Base-by-base conservation (phyloP, 2,113 vertebrate species). In the Plestiodon gilberti region DNA sequence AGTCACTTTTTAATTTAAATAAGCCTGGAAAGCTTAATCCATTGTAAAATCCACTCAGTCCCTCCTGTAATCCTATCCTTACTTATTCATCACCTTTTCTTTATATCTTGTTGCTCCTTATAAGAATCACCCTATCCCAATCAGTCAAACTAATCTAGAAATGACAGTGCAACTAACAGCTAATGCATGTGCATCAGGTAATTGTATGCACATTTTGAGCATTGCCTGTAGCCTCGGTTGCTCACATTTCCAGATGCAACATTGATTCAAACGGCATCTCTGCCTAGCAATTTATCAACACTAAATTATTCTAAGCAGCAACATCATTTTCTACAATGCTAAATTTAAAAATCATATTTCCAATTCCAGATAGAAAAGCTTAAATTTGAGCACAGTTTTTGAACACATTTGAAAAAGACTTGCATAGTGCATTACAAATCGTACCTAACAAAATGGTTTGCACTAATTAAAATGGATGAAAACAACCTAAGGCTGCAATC, bases 11-110 rank as follows among this genome's bases (percentile, higher is more conserved):
- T 35, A 40, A 28, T 83, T 43, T 7, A 28, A 0, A 1, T 52
- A 57, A 67, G 65, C 69, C 86, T 52, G 18, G 4, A 11, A 82
- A 82, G 14, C 30, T 64, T 15, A 67, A 75, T 17, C 25, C 6
- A 83, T 1, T 18, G 35, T 77, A 57, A 83, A 77, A 2, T 20
- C 8, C 3, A 77, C 10, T 65, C 18, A 28, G 0, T 61, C 25
- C n/a, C 81, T 85, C 1, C 1, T 73, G 20, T 87, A 52, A 43
- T 81, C 65, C n/a, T 87, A 11, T 88, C 67, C 64, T 85, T 22
- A 40, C 23, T 64, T 76, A 61, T 52, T 20, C 67, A 64, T 85
- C 23, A 48, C 14, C 22, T 82, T 40, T 78, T 28, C 2, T 81
- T 64, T 81, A 61, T 33, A 55, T 18, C 22, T 30, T 20, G 11